Evolutionary conservation across 2,113 vertebrate species (phyloP).

Genomic region (Oncorhynchus keta): DNA sequence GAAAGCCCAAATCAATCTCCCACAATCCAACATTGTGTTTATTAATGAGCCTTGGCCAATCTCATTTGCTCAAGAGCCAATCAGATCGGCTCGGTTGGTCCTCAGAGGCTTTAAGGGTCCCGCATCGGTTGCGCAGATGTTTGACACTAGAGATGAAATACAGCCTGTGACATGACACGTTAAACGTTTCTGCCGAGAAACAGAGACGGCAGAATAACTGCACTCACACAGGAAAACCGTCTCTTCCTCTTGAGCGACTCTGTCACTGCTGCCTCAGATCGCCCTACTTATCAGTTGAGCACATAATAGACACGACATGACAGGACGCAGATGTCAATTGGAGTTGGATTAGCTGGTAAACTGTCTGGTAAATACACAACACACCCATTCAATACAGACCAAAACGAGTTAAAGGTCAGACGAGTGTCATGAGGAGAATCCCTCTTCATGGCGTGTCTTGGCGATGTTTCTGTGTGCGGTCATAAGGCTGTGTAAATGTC

Average conservation of each 20-base stretch:
- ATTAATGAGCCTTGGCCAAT: conserved; percentile 50
- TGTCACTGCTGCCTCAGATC: conserved; percentile 23
- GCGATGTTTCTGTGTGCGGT: conserved; percentile 16
- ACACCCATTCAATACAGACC: conserved; percentile 42
- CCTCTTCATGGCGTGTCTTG: conserved; percentile 27
- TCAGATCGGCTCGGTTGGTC: conserved; percentile 23
- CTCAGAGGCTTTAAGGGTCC: conserved; percentile 14
- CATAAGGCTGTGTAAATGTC: conserved; percentile 23
- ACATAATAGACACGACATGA: conserved; percentile 32
- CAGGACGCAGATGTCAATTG: conserved; percentile 46
- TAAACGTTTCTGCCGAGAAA: conserved; percentile 6
- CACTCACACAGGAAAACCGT: conserved; percentile 20
- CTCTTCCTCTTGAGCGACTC: conserved; percentile 22
- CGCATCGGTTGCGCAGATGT: conserved; percentile 40
- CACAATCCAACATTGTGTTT: conserved; percentile 33
- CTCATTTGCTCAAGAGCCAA: conserved; percentile 35
- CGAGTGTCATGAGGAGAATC: conserved; percentile 43
- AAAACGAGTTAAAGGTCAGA: conserved; percentile 30
- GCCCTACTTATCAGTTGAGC: conserved; percentile 31
- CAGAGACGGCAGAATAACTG: conserved; percentile 1
- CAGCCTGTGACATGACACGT: conserved; percentile 9
- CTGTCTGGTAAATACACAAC: conserved; percentile 40
- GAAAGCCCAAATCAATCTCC: conserved; percentile 35
- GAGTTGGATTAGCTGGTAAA: conserved; percentile 13
- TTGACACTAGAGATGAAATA: conserved; percentile 24